Base-by-base conservation (phyloP, 1,140 invertebrate species). In the Magallana gigas region DNA sequence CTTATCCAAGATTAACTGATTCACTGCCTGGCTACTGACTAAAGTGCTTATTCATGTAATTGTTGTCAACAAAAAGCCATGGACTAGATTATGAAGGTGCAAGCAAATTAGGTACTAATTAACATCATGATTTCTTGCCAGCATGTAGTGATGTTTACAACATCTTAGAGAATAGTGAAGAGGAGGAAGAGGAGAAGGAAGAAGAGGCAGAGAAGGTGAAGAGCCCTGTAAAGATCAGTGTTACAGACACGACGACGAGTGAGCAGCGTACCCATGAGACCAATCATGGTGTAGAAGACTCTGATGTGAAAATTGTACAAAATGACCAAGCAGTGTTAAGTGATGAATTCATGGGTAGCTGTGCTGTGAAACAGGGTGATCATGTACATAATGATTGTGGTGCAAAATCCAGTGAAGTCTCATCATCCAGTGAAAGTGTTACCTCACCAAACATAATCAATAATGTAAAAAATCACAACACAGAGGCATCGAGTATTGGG, bases 121-220 rank as follows among this genome's bases (percentile, higher is more conserved):
- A 48, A 48, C 36, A 48, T 48, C 36, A 48, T 48, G 36, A 48
- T 48, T 48, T 48, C 36, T 48, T 48, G 36, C 36, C 36, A 88
- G 88, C 80, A 18, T 88, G 88, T 80, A 88, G 88, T 80, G 88
- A 88, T 86, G 88, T 88, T 7, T 88, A 88, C 56, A 88, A 88
- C 80, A 76, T 88, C 29, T 14, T 88, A 57, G 85, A 82, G 59
- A 85, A 88, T 1, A 84, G 82, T 8, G 88, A 88, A 29, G 88
- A 86, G 23, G 87, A 87, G 8, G 80, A 62, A 11, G 18, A 68
- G 84, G 57, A 85, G 14, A 56, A 29, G 16, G 81, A 86, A 57
- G 14, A 59, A 23, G 57, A 1, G 81, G 56, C 16, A 9, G 14
- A 85, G 16, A 71, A 83, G 18, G 81, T 29, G 68, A 76, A 76